Base-by-base conservation (phyloP, 2,888 invertebrate genomes). In the Teleogryllus oceanicus region DNA sequence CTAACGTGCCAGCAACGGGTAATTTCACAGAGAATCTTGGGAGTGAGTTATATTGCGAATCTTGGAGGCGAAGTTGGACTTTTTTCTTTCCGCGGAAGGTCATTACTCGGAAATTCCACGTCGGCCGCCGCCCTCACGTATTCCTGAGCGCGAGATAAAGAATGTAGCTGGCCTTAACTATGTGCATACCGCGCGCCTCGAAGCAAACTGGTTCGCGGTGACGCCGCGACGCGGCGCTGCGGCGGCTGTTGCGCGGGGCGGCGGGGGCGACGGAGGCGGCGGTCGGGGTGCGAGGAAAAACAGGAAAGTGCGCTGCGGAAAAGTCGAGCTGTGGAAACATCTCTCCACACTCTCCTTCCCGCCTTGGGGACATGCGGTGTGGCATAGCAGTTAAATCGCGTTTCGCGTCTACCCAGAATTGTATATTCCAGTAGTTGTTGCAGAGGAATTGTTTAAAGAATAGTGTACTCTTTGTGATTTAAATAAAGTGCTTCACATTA, bases 51-150 rank as follows among this genome's bases (percentile, higher is more conserved):
- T 62, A 18, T 13, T 13, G 13, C 62, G 62, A 18, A 62, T 62
- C 62, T 62, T 10, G 62, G 62, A 62, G n/a, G 62, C 62, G 16
- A 62, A 62, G 62, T 62, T 62, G 62, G 62, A 62, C 62, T 62
- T 62, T n/a, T 62, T 62, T 62, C 62, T 62, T 62, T n/a, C n/a
- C 62, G 16, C 62, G n/a, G 62, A 62, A 62, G 62, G 62, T 62
- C 62, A 62, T 62, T 62, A 62, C 62, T 62, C 13, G 62, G n/a
- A n/a, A 16, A 62, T 62, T 62, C 62, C 62, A 62, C 62, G 62
- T 62, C 62, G n/a, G 62, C 62, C 62, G 62, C 62, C 0, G 11
- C 62, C 62, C 62, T 37, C 62, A 62, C 62, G 62, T 62, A 62
- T 62, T n/a, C 62, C 62, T 62, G 16, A 0, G 62, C 13, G 16